A percentile compares a stretch with the other conserved stretches of the same genome.
Evolutionary conservation across 2,797 vertebrate species (phyloP).

Genomic region (Sebastes miniatus): DNA sequence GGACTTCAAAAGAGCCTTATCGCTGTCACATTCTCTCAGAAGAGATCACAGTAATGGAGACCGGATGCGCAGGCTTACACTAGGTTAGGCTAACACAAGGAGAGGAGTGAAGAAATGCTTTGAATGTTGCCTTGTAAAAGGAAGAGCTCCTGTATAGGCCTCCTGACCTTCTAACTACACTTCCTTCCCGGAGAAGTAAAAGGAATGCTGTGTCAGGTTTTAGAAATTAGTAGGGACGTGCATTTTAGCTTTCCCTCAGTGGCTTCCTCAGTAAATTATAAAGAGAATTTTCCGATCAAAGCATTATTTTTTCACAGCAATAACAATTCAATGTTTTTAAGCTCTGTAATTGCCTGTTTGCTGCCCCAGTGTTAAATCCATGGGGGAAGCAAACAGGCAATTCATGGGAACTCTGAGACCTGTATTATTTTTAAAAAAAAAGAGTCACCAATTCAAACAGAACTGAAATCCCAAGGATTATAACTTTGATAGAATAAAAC

Average conservation of each 20-base stretch:
- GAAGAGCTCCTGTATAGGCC: slow-evolving; percentile 68
- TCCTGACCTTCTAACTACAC: slow-evolving; percentile 73
- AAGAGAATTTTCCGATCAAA: neutral
- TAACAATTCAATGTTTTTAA: neutral
- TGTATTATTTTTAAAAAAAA: neutral
- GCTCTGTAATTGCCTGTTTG: neutral
- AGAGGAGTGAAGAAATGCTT: slow-evolving; percentile 74
- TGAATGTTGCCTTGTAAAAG: slow-evolving; percentile 77
- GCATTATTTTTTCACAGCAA: neutral
- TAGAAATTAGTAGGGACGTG: slow-evolving; percentile 45
- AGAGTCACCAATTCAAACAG: neutral
- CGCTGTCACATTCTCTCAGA: slow-evolving; percentile 60
- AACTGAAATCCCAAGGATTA: neutral
- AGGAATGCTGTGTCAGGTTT: slow-evolving; percentile 77
- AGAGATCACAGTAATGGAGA: slow-evolving; percentile 71
- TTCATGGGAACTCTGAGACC: neutral
- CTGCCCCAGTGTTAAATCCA: neutral
- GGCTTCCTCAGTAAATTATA: neutral
- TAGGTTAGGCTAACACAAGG: slow-evolving; percentile 62
- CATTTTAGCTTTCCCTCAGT: slow-evolving; percentile 15
- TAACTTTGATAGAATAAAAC: neutral
- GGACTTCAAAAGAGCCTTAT: slow-evolving; percentile 71
- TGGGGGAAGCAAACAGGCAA: too few species aligned
- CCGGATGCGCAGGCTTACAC: slow-evolving; percentile 75
- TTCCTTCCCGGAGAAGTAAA: slow-evolving; percentile 75